These are phyloP conservation scores for Aurelia coerulea DNA, from an alignment of 30 jellyfish, hydroid and myxozoan species.

Conservation along the genomic window DNA sequence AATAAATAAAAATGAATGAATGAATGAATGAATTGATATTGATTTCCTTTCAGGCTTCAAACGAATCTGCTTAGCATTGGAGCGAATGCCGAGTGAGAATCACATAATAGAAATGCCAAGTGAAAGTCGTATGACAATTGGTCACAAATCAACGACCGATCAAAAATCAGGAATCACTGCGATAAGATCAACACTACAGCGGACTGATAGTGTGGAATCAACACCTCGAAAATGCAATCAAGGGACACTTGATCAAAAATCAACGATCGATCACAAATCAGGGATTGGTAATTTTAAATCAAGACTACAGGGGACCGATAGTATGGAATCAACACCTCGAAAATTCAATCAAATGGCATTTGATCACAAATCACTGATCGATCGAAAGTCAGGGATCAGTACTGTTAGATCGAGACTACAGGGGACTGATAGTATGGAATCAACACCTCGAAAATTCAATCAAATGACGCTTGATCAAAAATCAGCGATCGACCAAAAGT, in stretches of 20 bases:
- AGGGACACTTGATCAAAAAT: no score
- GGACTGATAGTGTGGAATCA: background rate
- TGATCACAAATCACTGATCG: background rate
- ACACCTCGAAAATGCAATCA: background rate
- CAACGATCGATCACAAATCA: background rate
- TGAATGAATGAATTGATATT: background rate
- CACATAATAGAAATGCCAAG: background rate
- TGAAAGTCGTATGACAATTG: no score
- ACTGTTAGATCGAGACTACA: background rate
- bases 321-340: background rate
- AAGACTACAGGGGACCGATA: background rate
- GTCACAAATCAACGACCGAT: background rate
- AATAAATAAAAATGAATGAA: no score
- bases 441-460: background rate
- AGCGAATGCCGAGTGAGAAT: conserved; percentile 59
- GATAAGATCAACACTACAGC: background rate
- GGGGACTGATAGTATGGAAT: background rate
- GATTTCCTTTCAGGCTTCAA: conserved; percentile 15
- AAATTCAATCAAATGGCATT: no score
- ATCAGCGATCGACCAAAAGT: background rate
- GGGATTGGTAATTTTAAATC: background rate
- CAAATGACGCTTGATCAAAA: no score
- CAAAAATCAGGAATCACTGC: background rate
- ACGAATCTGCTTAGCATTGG: conserved; percentile 45
- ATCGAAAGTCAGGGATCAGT: background rate